These are phyloP conservation scores for Phrynocephalus forsythii DNA, from an alignment of 2,797 vertebrate species.

Conservation along the genomic window DNA sequence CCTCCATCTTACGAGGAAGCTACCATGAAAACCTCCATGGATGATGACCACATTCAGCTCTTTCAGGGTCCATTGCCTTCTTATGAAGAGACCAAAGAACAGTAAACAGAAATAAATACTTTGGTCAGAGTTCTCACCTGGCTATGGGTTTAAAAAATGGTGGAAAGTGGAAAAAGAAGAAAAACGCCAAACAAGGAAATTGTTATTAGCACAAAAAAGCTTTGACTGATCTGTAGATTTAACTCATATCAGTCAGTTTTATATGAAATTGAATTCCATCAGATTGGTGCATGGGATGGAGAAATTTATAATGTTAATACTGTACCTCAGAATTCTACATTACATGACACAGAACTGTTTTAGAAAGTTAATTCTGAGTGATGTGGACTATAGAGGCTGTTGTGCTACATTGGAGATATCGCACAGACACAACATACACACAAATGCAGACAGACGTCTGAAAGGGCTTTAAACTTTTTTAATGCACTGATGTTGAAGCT, in stretches of 20 bases:
- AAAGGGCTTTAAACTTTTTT: constrained; percentile 62
- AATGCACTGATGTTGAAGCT: constrained; percentile 28
- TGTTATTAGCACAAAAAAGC: constrained; percentile 39
- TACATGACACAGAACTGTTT: constrained; percentile 10
- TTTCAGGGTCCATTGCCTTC: constrained; percentile 74
- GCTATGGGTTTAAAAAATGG: constrained; percentile 9
- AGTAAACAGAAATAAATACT: constrained; percentile 39
- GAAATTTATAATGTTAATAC: not conserved
- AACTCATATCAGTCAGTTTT: not conserved
- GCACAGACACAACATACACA: not conserved
- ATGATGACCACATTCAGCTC: constrained; percentile 77
- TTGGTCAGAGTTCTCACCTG: constrained; percentile 10
- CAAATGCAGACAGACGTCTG: not conserved
- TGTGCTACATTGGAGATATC: not conserved
- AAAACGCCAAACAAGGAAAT: constrained; percentile 27
- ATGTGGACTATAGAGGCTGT: constrained; percentile 8
- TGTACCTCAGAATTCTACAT: not conserved
- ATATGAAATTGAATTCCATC: not conserved
- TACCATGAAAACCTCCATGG: constrained; percentile 78
- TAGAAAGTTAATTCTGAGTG: constrained; percentile 27
- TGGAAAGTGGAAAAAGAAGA: not conserved
- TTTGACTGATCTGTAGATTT: constrained; percentile 29
- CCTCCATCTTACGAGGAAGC: constrained; percentile 89
- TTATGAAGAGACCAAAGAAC: constrained; percentile 66
- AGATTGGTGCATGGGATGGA: not conserved